These are phyloP conservation scores for Laodelphax striatellus DNA, from an alignment of 1,140 invertebrate species.

Conservation along the genomic window DNA sequence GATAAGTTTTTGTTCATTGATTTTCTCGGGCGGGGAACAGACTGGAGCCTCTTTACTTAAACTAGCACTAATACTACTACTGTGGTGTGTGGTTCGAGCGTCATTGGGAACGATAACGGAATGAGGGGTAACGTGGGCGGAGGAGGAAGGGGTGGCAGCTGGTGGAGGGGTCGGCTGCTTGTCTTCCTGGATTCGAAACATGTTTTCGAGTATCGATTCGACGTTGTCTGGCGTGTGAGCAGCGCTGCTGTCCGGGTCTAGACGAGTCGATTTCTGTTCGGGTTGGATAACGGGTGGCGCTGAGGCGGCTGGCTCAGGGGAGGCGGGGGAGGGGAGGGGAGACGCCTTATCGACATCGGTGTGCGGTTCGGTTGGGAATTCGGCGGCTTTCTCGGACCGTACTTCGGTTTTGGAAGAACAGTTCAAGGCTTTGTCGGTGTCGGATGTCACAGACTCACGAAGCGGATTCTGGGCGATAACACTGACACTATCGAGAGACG, in stretches of 20 bases:
- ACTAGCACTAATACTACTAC: too few relatives aligned
- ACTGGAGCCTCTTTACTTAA: background rate
- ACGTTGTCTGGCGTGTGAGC: constrained; percentile 15
- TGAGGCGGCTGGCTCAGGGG: too few relatives aligned
- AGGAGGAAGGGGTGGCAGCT: background rate
- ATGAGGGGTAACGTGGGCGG: background rate
- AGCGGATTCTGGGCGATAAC: constrained; percentile 9
- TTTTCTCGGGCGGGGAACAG: constrained; percentile 9
- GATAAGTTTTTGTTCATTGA: constrained; percentile 13
- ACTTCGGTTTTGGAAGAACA: background rate
- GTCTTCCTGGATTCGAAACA: constrained; percentile 18
- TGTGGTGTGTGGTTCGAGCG: background rate
- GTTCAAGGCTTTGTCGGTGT: background rate
- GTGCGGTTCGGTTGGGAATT: too few relatives aligned
- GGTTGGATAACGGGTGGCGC: too few relatives aligned
- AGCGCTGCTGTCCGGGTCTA: background rate
- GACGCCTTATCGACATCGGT: too few relatives aligned
- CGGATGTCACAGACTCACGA: background rate
- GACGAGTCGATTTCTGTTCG: too few relatives aligned
- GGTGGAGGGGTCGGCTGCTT: background rate
- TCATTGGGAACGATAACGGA: constrained; percentile 13
- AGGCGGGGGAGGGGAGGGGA: too few relatives aligned
- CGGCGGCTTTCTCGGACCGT: background rate
- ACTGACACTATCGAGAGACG: background rate
- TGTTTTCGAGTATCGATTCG: constrained; percentile 20